phyloP scores from a whole-genome alignment of 2,113 vertebrate species.

The Brachionichthys hirsutus region DNA sequence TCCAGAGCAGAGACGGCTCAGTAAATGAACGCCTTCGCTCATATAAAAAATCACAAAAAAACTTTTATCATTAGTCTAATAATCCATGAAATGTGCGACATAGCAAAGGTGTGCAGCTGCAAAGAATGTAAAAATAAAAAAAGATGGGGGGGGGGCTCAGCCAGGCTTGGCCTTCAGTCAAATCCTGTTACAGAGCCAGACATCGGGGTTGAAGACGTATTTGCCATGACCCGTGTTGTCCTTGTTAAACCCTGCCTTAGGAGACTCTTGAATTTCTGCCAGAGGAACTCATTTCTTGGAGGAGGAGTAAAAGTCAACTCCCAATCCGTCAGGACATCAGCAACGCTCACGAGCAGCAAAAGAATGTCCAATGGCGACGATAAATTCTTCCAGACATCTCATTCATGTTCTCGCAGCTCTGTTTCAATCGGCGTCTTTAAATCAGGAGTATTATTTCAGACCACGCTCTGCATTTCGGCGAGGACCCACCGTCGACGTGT shows the following conservation, averaged over 20 bases:
- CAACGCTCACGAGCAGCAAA: constrained; percentile 14
- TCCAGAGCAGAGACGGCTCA: no score
- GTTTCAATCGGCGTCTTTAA: neutral
- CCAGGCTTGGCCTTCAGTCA: constrained; percentile 36
- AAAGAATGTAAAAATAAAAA: neutral
- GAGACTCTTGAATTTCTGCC: constrained; percentile 49
- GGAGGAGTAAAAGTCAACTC: constrained; percentile 36
- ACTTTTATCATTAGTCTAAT: no score
- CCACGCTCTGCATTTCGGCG: constrained; percentile 16
- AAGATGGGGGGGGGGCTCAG: neutral
- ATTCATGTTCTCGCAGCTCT: neutral
- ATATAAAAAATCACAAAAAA: no score
- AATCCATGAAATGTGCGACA: neutral
- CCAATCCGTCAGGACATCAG: constrained; percentile 52
- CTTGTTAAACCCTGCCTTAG: constrained; percentile 60
- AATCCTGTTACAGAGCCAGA: constrained; percentile 48
- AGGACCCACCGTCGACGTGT: constrained; percentile 23
- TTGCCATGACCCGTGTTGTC: constrained; percentile 63
- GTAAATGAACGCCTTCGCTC: no score
- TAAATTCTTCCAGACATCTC: neutral
- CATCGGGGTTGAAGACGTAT: constrained; percentile 64
- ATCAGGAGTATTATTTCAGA: no score
- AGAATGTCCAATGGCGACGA: no score
- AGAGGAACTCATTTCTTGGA: constrained; percentile 29
- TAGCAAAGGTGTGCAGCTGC: neutral